Evolutionary conservation across 2,113 vertebrate genomes (phyloP), one percentile per base, ranked within the genome.

Genomic region (Gasterosteus nipponicus): DNA sequence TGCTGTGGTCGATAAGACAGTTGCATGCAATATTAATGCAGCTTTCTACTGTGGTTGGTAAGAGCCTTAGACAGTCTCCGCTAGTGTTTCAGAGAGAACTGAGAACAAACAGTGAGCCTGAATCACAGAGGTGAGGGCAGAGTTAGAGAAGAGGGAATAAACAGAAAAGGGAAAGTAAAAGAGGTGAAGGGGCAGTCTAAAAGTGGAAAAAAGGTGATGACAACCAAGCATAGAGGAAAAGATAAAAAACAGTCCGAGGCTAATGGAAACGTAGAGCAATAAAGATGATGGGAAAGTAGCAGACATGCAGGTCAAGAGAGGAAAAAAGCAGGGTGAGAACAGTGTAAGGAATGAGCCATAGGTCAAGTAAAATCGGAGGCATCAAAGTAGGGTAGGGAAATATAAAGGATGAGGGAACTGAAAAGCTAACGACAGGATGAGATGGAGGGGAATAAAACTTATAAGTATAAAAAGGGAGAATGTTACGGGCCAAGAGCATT

Each of bases 1-100:
- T 86, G 87, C 90, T 86, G 85, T 92, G 91, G 94, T 97, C 95
- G 93, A 94, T 93, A 92, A 93, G 75, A 95, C 94, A 95, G 91
- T 89, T 71, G 92, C 94, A 91, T 98, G 93, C 96, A 98, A 98
- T 97, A 97, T 97, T 96, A 97, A 98, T 97, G 95, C 86, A 92
- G 94, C 93, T 92, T 94, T 93, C 93, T 92, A 90, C 91, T 95
- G 96, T 95, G 96, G 95, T 96, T 96, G 96, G 92, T 95, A 94
- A 96, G 94, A 94, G 94, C 92, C 91, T 93, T 86, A 92, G 92
- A 93, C 95, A 87, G 91, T 93, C 91, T 89, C 92, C 86, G 92
- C 91, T 92, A 94, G 94, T 8, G 93, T 97, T 97, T 94, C 93
- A 95, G 93, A 94, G 93, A 85, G 87, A 92, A 90, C 90, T 19